Percentiles rank a stretch among this genome's conserved stretches.
These are phyloP conservation scores for Hassar affinis DNA, from an alignment of 2,113 vertebrate genomes.

Conservation along the genomic window DNA sequence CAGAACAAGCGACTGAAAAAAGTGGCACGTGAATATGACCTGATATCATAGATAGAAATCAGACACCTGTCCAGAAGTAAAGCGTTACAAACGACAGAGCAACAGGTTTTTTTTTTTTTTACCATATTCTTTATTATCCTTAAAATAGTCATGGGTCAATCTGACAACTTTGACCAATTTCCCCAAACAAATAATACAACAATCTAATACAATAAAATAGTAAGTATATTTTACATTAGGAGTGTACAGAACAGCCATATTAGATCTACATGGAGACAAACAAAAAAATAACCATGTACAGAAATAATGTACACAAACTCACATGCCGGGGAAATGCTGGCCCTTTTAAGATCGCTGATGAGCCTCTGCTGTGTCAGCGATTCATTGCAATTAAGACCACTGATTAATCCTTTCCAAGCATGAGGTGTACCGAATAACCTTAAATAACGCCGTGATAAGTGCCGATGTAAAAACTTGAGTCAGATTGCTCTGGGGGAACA, in stretches of 20 bases:
- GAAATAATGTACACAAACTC: constrained; percentile 1
- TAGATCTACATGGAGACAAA: background rate
- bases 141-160: constrained; percentile 29
- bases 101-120: background rate
- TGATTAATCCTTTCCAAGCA: background rate
- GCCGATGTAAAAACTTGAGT: background rate
- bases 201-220: constrained; percentile 13
- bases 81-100: background rate
- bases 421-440: background rate
- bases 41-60: too few relatives aligned
- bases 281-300: background rate
- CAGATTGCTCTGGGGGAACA: background rate
- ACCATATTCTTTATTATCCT: constrained; percentile 35
- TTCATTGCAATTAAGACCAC: background rate
- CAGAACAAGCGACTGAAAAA: background rate
- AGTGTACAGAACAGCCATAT: constrained; percentile 35
- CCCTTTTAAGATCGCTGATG: constrained; percentile 10
- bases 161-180: constrained; percentile 14
- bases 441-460: background rate
- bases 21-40: background rate
- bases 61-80: background rate
- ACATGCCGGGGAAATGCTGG: constrained; percentile 14
- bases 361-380: background rate
- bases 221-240: constrained; percentile 36
- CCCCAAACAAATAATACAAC: constrained; percentile 18